Evolutionary conservation across 2,113 vertebrate species (phyloP), one percentile per base, ranked within the genome.

Genomic region (Elaphurus davidianus): DNA sequence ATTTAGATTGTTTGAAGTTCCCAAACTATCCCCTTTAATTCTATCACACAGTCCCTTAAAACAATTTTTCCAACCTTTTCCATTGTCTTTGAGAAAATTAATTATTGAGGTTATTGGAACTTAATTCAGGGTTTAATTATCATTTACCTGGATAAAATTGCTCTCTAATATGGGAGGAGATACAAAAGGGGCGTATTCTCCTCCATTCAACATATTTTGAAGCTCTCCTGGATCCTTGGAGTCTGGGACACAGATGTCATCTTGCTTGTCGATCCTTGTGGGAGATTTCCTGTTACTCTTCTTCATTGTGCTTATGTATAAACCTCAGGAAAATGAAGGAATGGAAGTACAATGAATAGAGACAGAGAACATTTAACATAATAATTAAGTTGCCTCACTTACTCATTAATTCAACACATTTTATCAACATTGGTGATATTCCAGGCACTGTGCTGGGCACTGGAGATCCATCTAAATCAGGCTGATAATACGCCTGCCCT

Each of bases 71-170:
- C 55, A 78, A 78, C 11, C 19, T 95, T 78, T 86, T 67, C 57
- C 83, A 15, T 87, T 95, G 33, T 86, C 64, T 91, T 97, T 64
- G 59, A 96, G 71, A 91, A 97, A 84, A 90, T 71, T 62, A 93
- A 87, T 71, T 71, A 93, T 19, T 78, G 74, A 87, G n/a, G n/a
- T 62, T 92, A 62, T 5, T 76, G 3, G 47, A 91, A 76, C 52
- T 82, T 54, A 83, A 87, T 54, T 87, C 33, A 78, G n/a, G 15
- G 27, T 25, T 87, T 6, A 52, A 43, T 62, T 30, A 16, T 27
- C 92, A 95, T 45, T 98, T 98, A 99, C 99, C 98, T 99, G 98
- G 62, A 98, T 71, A 97, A 98, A 99, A 54, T 98, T 99, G 95
- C 98, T 98, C 47, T 99, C 99, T 25, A 99, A 83, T 50, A 98